Evolutionary conservation across 2,888 invertebrate species (phyloP), one percentile per base, ranked within the genome.

Genomic region (Atrina japonica): DNA sequence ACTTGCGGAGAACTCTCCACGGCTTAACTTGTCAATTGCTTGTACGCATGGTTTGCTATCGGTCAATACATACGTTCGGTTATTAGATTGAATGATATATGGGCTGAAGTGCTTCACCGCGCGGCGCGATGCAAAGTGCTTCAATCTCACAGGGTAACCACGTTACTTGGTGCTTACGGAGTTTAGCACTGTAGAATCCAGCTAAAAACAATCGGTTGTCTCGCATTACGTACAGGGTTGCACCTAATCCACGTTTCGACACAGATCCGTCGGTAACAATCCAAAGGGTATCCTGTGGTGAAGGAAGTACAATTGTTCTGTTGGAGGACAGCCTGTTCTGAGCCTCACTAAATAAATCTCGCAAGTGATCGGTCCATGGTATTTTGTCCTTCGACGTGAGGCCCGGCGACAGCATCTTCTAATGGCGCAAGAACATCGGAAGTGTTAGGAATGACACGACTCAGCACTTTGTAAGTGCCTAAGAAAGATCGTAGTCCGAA

Each of bases 71-170:
- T 60, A 63, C 1, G 72, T 45, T 27, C 50, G 66, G 16, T 41
- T 40, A 14, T 40, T 72, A 3, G 70, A 72, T 45, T 78, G 76
- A 9, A 80, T 74, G n/a, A 77, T 69, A 55, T 41, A 73, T 14
- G 78, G 81, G 45, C 73, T 71, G 40, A 73, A 82, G 43, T 82
- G 78, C 41, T 78, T 76, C 1, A 78, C 53, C 7, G 76, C 70
- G n/a, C 9, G 75, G 66, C 0, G 70, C 71, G 11, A 81, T 82
- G 21, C 69, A 56, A 21, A 83, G 43, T 9, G 81, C 80, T 40
- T 80, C 79, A 0, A 83, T 64, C 47, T 82, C 78, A 50, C 77
- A 81, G 0, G 77, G 80, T 30, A 81, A 41, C 75, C 81, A 81
- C 9, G 70, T 43, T 1, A 76, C 73, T 66, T 80, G 81, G 27